phyloP scores from a whole-genome alignment of 2,888 invertebrate genomes.

The Rhopalosiphum nymphaeae region DNA sequence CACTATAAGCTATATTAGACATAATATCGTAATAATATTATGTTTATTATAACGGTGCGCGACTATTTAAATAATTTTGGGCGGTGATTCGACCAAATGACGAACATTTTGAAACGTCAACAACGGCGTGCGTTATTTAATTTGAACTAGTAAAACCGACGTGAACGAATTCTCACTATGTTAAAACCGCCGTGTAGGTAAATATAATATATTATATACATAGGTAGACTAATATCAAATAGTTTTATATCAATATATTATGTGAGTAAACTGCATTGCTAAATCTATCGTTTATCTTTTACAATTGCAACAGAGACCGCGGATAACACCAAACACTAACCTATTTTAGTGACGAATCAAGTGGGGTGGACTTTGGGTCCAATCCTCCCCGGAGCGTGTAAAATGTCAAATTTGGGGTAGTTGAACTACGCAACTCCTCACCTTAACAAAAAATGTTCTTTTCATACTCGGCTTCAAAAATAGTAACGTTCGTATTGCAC shows the following conservation, averaged over 20 bases:
- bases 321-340: background rate
- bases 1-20: background rate
- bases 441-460: background rate
- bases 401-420: background rate
- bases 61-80: background rate
- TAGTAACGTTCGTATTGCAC: background rate
- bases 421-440: background rate
- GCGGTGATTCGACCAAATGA: background rate
- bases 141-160: background rate
- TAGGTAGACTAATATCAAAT: background rate
- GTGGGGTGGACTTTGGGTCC: background rate
- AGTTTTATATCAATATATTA: background rate
- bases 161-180: background rate
- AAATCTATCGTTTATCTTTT: background rate
- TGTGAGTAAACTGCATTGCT: background rate
- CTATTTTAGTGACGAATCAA: background rate
- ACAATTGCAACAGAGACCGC: background rate
- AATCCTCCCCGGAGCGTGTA: fast-evolving
- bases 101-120: background rate
- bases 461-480: background rate
- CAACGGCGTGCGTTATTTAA: background rate
- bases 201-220: background rate
- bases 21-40: background rate
- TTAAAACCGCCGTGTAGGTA: background rate
- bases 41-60: background rate